These are phyloP conservation scores for Leuctra nigra DNA, from an alignment of 2,888 invertebrate genomes.

Conservation along the genomic window DNA sequence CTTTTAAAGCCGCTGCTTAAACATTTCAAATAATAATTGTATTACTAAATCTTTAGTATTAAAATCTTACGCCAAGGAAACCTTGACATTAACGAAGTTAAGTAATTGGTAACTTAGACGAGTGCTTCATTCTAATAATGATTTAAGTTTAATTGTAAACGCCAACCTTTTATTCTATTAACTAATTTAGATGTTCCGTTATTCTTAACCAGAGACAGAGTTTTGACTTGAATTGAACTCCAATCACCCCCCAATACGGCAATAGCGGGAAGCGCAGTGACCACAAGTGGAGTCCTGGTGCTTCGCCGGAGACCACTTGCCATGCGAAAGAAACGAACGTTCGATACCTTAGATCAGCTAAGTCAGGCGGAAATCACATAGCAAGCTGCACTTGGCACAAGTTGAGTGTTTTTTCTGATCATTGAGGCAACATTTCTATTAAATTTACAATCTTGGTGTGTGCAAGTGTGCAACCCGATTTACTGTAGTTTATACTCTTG, in stretches of 20 bases:
- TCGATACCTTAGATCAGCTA: constrained; percentile 4
- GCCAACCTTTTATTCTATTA: too few species aligned
- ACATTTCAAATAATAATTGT: too few species aligned
- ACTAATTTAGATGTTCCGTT: too few species aligned
- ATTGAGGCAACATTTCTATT: too few species aligned
- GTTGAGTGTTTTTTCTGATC: constrained; percentile 20
- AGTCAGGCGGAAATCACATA: neutral
- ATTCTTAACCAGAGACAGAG: constrained; percentile 19
- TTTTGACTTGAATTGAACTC: constrained; percentile 17
- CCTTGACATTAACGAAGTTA: too few species aligned
- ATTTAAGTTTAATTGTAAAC: too few species aligned
- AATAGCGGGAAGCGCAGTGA: neutral
- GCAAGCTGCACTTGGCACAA: constrained; percentile 1
- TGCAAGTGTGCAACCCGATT: constrained; percentile 13
- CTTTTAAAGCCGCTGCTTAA: too few species aligned
- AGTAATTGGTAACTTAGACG: too few species aligned
- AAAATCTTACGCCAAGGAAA: too few species aligned
- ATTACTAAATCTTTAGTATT: too few species aligned
- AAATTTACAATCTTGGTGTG: constrained; percentile 6
- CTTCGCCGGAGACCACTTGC: too few species aligned
- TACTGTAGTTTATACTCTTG: constrained; percentile 11
- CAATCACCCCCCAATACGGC: constrained; percentile 11
- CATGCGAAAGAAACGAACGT: neutral
- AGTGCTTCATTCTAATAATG: too few species aligned
- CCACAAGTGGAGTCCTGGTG: constrained; percentile 1